Evolutionary conservation across 1,140 invertebrate genomes (phyloP).

Genomic region (Apis mellifera): DNA sequence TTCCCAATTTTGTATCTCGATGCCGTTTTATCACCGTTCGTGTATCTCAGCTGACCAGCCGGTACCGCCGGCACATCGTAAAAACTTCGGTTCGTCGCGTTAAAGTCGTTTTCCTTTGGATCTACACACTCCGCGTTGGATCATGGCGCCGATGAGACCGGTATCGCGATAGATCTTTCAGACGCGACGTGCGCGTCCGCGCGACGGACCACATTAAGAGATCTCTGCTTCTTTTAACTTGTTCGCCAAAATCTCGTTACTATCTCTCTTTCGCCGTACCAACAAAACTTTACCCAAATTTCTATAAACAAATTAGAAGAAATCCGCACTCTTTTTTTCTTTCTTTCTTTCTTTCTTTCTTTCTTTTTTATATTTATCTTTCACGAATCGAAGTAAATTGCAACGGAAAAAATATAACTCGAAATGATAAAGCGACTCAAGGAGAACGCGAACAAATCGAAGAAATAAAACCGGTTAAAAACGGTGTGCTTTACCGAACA

Average conservation of each 20-base stretch:
- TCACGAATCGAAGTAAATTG: not conserved
- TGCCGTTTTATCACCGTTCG: not conserved
- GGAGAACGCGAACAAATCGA: conserved; percentile 19
- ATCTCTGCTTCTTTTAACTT: not conserved
- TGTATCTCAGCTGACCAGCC: conserved; percentile 35
- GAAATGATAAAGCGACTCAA: not conserved
- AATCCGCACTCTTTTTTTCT: not conserved
- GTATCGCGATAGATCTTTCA: conserved; percentile 40
- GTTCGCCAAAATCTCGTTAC: not conserved
- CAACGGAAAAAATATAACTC: not conserved
- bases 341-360: not conserved
- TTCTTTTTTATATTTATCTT: not conserved
- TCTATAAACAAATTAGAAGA: not conserved
- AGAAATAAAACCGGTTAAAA: conserved; percentile 2
- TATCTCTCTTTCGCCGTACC: no score
- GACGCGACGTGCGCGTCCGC: conserved; percentile 42
- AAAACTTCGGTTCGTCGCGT: not conserved
- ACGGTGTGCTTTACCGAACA: not conserved
- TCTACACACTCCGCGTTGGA: conserved; percentile 22
- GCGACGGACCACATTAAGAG: conserved; percentile 40
- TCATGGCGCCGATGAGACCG: conserved; percentile 28
- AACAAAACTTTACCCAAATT: not conserved
- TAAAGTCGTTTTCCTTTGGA: conserved; percentile 15
- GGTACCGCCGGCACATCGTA: conserved; percentile 52
- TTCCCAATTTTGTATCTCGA: not conserved